Evolutionary conservation across 2,797 vertebrate genomes (phyloP).

Genomic region (Hephaestus fuliginosus): DNA sequence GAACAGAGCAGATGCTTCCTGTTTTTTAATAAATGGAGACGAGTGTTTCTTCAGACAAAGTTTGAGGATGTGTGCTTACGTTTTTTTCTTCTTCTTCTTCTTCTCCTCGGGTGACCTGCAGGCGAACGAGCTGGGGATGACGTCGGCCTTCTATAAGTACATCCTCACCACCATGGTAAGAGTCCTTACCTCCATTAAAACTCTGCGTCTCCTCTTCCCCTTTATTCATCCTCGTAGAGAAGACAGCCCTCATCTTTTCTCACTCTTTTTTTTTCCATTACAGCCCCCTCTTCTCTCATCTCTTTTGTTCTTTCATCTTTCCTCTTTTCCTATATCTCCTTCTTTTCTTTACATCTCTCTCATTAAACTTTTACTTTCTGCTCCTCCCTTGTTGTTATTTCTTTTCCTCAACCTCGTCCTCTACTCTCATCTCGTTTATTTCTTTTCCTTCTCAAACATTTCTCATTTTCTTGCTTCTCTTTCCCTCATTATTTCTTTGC

Average conservation of each 20-base stretch:
- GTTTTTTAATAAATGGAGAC: background rate
- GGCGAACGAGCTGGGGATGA: conserved; percentile 92
- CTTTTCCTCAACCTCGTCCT: too few relatives aligned
- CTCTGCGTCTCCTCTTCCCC: background rate
- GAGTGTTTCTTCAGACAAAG: background rate
- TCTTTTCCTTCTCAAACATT: too few relatives aligned
- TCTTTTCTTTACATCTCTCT: too few relatives aligned
- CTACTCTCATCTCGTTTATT: too few relatives aligned
- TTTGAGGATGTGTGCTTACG: background rate
- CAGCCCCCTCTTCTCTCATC: too few relatives aligned
- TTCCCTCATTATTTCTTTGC: too few relatives aligned
- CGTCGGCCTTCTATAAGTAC: conserved; percentile 91
- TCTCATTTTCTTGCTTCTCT: too few relatives aligned
- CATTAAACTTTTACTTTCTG: background rate
- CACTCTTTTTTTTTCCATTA: background rate
- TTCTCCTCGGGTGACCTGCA: conserved; percentile 48
- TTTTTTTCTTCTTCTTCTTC: background rate
- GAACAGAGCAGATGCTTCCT: background rate
- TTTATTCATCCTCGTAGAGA: background rate
- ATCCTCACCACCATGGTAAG: conserved; percentile 92
- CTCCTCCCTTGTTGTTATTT: background rate
- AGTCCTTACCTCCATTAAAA: background rate
- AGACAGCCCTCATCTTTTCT: background rate
- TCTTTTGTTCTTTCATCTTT: too few relatives aligned
- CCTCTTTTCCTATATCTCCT: too few relatives aligned